Percentiles rank a stretch among this genome's conserved stretches.
These are phyloP conservation scores for Porites lobata DNA, from an alignment of 92 coral and sea anemone species.

Conservation along the genomic window DNA sequence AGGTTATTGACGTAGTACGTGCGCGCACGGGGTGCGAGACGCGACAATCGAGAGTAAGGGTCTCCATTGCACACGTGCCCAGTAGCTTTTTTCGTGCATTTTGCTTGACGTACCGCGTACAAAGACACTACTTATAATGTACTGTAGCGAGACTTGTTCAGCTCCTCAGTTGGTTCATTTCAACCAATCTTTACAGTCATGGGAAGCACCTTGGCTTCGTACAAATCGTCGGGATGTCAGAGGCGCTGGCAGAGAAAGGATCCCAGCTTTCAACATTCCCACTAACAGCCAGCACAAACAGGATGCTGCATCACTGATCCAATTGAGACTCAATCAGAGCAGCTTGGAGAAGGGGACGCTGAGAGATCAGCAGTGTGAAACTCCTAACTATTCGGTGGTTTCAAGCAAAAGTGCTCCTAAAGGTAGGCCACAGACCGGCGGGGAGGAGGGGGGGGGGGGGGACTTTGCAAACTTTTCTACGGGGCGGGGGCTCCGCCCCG, in stretches of 20 bases:
- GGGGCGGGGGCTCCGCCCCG: too few relatives aligned
- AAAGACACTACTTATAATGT: too few relatives aligned
- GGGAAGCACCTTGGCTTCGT: constrained; percentile 91
- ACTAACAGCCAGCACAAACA: constrained; percentile 57
- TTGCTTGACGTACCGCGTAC: too few relatives aligned
- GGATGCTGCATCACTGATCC: constrained; percentile 83
- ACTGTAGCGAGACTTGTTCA: background rate
- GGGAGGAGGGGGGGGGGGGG: too few relatives aligned
- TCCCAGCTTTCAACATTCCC: constrained; percentile 58
- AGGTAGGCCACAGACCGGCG: constrained; percentile 10
- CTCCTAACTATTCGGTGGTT: constrained; percentile 18
- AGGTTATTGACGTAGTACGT: too few relatives aligned
- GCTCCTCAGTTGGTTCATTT: background rate
- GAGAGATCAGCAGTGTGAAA: background rate
- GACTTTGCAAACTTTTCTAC: too few relatives aligned
- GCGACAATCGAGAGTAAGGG: too few relatives aligned
- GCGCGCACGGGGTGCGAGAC: too few relatives aligned
- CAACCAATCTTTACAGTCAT: constrained; percentile 24
- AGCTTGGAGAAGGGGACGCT: background rate
- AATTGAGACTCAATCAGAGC: constrained; percentile 67
- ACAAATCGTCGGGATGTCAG: constrained; percentile 55
- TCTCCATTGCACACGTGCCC: too few relatives aligned
- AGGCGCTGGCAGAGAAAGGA: constrained; percentile 46
- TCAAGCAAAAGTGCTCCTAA: constrained; percentile 13
- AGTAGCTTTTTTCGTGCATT: too few relatives aligned